Evolutionary conservation across 1,140 invertebrate genomes (phyloP), one percentile per base, ranked within the genome.

Genomic region (Nymphalis io): DNA sequence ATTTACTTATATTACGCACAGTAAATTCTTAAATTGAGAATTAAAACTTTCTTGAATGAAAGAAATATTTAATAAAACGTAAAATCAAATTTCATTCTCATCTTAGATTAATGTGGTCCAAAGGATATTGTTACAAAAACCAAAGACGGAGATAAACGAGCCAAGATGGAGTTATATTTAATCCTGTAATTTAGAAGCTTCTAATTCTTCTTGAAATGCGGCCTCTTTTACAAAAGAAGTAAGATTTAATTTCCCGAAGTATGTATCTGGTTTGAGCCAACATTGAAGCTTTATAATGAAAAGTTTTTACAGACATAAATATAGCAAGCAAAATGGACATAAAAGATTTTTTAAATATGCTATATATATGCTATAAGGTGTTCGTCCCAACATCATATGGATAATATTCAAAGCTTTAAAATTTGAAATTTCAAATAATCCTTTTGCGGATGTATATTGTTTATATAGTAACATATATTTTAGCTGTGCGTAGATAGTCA

Each of bases 151-250:
- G 60, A 61, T 61, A 44, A 61, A 44, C 40, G 60, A 46, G 60
- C 4, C 42, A 46, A 46, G 39, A 44, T 44, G 60, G 42, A 61
- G 39, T 61, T 61, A 61, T 20, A 61, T 61, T 44, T 61, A 61
- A 61, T 21, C 60, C 20, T 40, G 60, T 61, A 61, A 61, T 61
- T 61, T 44, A 18, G 60, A 61, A 38, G 60, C 60, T 42, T 61
- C 40, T 44, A 61, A 61, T 61, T 61, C 60, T 44, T 46, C 60
- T 15, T 61, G 60, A 61, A 61, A 61, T 23, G 42, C 60, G 60
- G 18, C 40, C 40, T n/a, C 59, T 11, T 61, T 61, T 44, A 44
- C 21, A 5, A 33, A 8, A 44, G 16, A 18, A 18, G 16, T 48
- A 4, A 10, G 46, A 18, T 48, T 48, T 48, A 5, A 48, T 48